Conservation (phyloP, 2,888 invertebrate species). For the Gari tellinella region DNA sequence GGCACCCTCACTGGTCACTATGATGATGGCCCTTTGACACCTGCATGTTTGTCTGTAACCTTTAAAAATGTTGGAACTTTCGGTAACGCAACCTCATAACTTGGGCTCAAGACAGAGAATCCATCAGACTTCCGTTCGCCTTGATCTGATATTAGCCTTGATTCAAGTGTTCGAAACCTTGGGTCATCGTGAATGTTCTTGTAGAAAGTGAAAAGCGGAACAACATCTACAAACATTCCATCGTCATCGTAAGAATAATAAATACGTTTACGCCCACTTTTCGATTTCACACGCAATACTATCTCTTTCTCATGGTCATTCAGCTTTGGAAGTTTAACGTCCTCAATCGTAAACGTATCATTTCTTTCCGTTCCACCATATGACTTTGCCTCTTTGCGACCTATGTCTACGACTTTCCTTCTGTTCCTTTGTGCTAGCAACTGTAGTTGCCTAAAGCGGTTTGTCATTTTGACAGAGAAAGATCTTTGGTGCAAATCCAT, state of each 20-base stretch:
- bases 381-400: not conserved
- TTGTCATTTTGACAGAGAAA: constrained; percentile 55
- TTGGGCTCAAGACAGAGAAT: too few species aligned
- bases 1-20: too few species aligned
- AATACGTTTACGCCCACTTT: constrained; percentile 58
- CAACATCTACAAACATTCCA: constrained; percentile 60
- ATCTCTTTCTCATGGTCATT: constrained; percentile 52
- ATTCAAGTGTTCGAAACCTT: constrained; percentile 68
- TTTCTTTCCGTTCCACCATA: not conserved
- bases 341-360: constrained; percentile 23
- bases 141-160: not conserved
- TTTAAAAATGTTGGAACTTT: too few species aligned
- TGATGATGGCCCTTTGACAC: too few species aligned
- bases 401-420: not conserved
- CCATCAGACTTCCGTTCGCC: too few species aligned
- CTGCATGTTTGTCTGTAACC: too few species aligned
- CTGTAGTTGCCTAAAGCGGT: constrained; percentile 35
- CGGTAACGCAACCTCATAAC: too few species aligned
- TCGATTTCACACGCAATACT: constrained; percentile 59
- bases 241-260: constrained; percentile 66
- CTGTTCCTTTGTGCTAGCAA: not conserved
- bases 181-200: constrained; percentile 64
- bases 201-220: constrained; percentile 61
- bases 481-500: constrained; percentile 71
- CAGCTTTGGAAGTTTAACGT: constrained; percentile 50